Evolutionary conservation across 2,797 vertebrate genomes (phyloP).

Genomic region (Semaprochilodus insignis): DNA sequence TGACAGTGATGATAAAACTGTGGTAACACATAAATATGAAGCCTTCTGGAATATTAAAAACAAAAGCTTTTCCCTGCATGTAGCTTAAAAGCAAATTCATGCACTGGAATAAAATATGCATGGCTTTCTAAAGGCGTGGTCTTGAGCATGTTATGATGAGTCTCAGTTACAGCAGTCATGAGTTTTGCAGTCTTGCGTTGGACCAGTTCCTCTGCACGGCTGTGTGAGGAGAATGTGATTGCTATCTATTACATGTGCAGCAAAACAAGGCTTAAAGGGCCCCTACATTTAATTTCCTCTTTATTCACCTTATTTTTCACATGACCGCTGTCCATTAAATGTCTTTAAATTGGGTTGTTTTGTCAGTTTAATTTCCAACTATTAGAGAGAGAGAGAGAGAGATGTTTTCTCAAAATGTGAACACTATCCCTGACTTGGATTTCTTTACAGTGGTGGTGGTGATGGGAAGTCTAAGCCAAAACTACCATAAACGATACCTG

Average conservation of each 20-base stretch:
- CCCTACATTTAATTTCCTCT: background rate
- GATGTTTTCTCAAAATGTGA: no score
- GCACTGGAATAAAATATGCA: background rate
- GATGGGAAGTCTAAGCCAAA: no score
- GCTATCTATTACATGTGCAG: background rate
- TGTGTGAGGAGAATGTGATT: background rate
- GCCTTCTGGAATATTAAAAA: background rate
- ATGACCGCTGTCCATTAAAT: no score
- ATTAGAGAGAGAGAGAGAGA: no score
- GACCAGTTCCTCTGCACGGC: background rate
- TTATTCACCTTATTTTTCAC: no score
- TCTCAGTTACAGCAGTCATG: background rate
- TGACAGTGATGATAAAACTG: background rate
- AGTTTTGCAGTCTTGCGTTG: background rate
- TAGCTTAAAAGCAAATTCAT: slow-evolving; percentile 13
- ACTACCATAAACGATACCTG: no score
- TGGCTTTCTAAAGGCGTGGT: background rate
- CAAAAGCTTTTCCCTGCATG: background rate
- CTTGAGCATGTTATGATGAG: background rate
- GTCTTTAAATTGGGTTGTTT: no score
- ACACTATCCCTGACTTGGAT: no score
- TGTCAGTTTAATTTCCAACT: no score
- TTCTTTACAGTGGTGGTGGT: no score
- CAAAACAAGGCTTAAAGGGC: background rate
- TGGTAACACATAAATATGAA: background rate